phyloP scores from a whole-genome alignment of 37 sponge, comb jelly and placozoan genomes.

The Halichondria panicea region DNA sequence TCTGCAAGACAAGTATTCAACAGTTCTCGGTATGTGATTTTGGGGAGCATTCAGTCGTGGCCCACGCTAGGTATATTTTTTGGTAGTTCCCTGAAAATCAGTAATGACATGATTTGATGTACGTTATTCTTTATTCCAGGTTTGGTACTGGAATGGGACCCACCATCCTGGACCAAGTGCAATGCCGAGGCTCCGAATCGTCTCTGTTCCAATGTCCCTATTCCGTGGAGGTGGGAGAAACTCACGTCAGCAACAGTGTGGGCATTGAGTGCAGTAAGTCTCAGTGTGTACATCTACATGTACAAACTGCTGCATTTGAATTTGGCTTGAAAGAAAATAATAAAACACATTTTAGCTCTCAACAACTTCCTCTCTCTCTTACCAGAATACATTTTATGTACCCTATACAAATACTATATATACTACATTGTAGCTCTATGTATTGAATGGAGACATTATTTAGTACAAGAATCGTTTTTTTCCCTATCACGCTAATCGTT shows the following conservation, averaged over 20 bases:
- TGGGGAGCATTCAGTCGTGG: no score
- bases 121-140: neutral
- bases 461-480: no score
- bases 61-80: no score
- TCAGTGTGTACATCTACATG: neutral
- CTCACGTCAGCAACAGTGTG: neutral
- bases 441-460: no score
- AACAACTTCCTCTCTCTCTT: no score
- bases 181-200: conserved; percentile 20
- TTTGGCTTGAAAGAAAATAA: no score
- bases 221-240: neutral
- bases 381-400: no score
- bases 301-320: neutral
- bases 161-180: conserved; percentile 1
- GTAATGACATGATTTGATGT: conserved; percentile 3
- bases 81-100: neutral
- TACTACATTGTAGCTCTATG: neutral
- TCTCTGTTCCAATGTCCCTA: conserved; percentile 2
- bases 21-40: no score
- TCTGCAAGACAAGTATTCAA: neutral
- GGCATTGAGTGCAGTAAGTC: conserved; percentile 16
- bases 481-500: neutral
- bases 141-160: conserved; percentile 3
- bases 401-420: neutral
- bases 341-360: no score